Evolutionary conservation across 1,140 invertebrate species (phyloP).

Genomic region (Galendromus occidentalis): DNA sequence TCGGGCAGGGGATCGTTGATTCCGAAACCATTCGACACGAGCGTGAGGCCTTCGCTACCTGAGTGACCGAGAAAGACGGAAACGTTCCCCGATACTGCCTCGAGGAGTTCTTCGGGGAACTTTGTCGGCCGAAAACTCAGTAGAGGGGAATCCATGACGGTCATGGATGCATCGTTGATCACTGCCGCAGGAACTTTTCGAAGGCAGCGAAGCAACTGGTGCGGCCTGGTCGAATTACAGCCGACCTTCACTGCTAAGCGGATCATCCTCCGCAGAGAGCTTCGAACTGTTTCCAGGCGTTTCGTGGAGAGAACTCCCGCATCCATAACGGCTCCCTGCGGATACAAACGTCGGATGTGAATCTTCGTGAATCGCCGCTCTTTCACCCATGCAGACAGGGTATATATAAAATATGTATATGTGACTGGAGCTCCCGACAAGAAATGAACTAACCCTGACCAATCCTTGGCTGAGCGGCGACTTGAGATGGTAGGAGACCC

Average conservation of each 20-base stretch:
- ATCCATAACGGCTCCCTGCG: background rate
- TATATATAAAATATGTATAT: too few species aligned
- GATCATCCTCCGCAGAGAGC: background rate
- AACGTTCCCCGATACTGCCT: background rate
- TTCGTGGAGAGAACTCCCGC: background rate
- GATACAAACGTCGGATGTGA: too few species aligned
- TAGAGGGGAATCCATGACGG: background rate
- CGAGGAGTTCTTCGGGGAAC: background rate
- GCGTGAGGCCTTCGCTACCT: background rate
- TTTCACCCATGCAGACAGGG: too few species aligned
- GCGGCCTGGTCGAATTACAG: background rate
- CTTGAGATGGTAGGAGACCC: constrained; percentile 24
- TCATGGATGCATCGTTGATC: background rate
- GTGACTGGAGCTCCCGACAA: too few species aligned
- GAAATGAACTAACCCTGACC: constrained; percentile 4
- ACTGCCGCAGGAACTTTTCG: background rate
- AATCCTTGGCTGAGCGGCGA: constrained; percentile 21
- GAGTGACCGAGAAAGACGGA: background rate
- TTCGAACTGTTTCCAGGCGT: background rate
- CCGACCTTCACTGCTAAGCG: background rate
- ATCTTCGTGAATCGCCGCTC: too few species aligned
- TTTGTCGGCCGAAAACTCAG: background rate
- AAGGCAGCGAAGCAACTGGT: background rate
- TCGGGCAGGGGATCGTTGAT: background rate
- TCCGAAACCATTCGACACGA: background rate